These are phyloP conservation scores for Neodiprion pinetum DNA, from an alignment of 1,140 invertebrate genomes.

Conservation along the genomic window DNA sequence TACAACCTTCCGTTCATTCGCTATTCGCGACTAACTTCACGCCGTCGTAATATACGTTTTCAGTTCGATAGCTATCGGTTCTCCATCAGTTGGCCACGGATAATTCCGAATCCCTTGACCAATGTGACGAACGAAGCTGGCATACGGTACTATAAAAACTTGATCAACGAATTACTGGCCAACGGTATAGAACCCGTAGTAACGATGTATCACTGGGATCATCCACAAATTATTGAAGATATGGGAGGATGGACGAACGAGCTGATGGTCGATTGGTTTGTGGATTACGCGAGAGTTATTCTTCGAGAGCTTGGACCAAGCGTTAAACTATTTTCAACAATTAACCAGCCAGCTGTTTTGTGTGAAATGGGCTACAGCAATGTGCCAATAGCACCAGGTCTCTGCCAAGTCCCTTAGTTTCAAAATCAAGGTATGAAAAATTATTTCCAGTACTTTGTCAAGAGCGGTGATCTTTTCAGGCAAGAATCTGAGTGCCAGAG, in stretches of 20 bases:
- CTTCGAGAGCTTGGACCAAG: constrained; percentile 45
- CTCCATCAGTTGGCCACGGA: constrained; percentile 55
- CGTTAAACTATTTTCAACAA: constrained; percentile 58
- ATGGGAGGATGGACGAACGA: constrained; percentile 52
- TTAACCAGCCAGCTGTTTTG: constrained; percentile 48
- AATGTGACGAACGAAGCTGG: constrained; percentile 67
- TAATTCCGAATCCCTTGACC: constrained; percentile 63
- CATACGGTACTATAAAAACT: constrained; percentile 67
- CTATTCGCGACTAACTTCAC: constrained; percentile 28
- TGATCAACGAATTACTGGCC: constrained; percentile 65
- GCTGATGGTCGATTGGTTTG: constrained; percentile 57
- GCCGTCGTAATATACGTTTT: constrained; percentile 2
- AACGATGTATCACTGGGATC: constrained; percentile 63
- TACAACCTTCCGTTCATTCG: background rate
- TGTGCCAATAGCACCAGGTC: constrained; percentile 3
- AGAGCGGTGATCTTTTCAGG: constrained; percentile 13
- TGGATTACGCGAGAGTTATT: constrained; percentile 62
- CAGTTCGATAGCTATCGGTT: constrained; percentile 67
- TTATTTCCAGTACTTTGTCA: constrained; percentile 50
- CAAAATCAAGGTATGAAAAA: constrained; percentile 45
- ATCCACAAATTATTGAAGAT: constrained; percentile 61
- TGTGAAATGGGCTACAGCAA: constrained; percentile 20
- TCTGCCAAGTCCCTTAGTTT: constrained; percentile 29
- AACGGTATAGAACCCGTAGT: constrained; percentile 70
- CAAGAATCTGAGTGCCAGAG: constrained; percentile 37